A percentile compares a stretch with the other conserved stretches of the same genome.
Conservation (phyloP, 2,797 vertebrate genomes). For the Oryzias dopingdopingensis region DNA sequence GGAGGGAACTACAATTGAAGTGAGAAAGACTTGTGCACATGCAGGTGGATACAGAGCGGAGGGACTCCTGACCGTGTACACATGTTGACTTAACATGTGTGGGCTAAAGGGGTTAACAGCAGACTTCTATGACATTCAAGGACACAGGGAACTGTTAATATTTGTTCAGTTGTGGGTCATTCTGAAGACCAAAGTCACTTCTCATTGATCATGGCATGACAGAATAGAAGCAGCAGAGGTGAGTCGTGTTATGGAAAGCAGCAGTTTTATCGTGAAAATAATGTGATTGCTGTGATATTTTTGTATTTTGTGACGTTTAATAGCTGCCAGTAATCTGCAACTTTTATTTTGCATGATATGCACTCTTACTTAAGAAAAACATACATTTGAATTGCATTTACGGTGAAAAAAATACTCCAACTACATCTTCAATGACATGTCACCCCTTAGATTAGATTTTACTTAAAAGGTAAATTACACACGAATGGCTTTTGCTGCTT, state of each 20-base stretch:
- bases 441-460: too few relatives aligned
- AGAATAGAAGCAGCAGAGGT: conserved; percentile 41
- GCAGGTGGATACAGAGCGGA: conserved; percentile 53
- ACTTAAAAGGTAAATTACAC: too few relatives aligned
- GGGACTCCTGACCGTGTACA: conserved; percentile 22
- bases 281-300: conserved; percentile 38
- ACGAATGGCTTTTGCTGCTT: too few relatives aligned
- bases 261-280: conserved; percentile 25
- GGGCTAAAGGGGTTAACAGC: conserved; percentile 51
- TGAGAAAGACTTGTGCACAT: conserved; percentile 46
- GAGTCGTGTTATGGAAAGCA: conserved; percentile 32
- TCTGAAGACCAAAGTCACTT: conserved; percentile 59
- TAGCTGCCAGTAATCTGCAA: too few relatives aligned
- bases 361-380: too few relatives aligned
- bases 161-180: conserved; percentile 66
- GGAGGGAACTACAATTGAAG: conserved; percentile 42
- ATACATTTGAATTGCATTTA: too few relatives aligned
- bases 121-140: conserved; percentile 52
- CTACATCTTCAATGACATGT: too few relatives aligned
- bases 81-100: conserved; percentile 62
- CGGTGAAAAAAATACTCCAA: too few relatives aligned
- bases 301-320: conserved; percentile 27
- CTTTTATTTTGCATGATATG: too few relatives aligned
- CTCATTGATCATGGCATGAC: conserved; percentile 52
- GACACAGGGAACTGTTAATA: conserved; percentile 68